Evolutionary conservation across 1,140 invertebrate species (phyloP).

Genomic region (Drosophila micromelanica): DNA sequence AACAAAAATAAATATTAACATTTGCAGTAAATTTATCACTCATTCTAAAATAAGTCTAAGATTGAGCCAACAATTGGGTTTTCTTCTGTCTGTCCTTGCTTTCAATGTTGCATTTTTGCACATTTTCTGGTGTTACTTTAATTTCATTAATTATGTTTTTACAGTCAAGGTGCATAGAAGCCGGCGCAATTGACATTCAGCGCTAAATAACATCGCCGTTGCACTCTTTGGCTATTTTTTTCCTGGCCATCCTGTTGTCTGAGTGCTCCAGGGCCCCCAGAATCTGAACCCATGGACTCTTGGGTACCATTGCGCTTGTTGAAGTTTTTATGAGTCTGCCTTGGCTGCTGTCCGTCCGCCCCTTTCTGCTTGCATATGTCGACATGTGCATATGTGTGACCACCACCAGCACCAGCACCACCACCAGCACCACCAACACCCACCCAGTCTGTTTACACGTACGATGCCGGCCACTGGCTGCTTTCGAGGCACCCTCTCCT

Average conservation of each 20-base stretch:
- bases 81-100: no score
- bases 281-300: conserved; percentile 62
- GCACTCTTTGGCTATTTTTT: conserved; percentile 4
- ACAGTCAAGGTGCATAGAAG: conserved; percentile 57
- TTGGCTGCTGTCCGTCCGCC: conserved; percentile 15
- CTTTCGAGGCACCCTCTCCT: conserved; percentile 19
- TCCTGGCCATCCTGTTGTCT: conserved; percentile 31
- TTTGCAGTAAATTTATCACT: no score
- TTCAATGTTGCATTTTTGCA: conserved; percentile 2
- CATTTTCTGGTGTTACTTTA: conserved; percentile 55
- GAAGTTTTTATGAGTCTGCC: conserved; percentile 79
- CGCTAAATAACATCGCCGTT: conserved; percentile 36
- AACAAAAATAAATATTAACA: no score
- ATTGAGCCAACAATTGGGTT: no score
- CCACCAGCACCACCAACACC: conserved; percentile 1
- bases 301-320: conserved; percentile 78
- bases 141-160: conserved; percentile 79
- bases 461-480: conserved; percentile 33
- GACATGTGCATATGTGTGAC: conserved; percentile 31
- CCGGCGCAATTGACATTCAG: conserved; percentile 13
- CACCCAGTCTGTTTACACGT: conserved; percentile 73
- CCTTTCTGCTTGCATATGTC: conserved; percentile 25
- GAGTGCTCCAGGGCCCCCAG: conserved; percentile 58
- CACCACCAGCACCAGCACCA: conserved; percentile 4
- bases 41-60: no score